Base-by-base conservation (phyloP, 2,113 vertebrate species). In the Tinamus guttatus region DNA sequence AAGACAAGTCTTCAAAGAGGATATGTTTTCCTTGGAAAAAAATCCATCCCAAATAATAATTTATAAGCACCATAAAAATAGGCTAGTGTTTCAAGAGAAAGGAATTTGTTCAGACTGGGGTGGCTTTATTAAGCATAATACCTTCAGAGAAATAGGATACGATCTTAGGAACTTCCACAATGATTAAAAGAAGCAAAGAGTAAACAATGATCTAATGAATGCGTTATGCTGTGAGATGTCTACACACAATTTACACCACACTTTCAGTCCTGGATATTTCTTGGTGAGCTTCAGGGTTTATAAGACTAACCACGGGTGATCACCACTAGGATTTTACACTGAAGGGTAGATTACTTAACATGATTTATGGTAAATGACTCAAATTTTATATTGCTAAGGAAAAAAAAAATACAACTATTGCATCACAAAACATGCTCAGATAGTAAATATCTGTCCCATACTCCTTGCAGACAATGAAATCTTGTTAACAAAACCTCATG, bases 71-170 rank as follows among this genome's bases (percentile, higher is more conserved):
- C n/a, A 49, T 9, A 70, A 71, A 69, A 88, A 25, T 7, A 54
- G n/a, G 36, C 56, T 86, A 89, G 77, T 87, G 60, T 90, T 87
- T 95, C 56, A 71, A 91, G 89, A 87, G 28, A 34, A 81, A 65
- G 12, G 5, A 32, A 56, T 28, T 81, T 25, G 83, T 86, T 60
- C 12, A 67, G 83, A 51, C 59, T 56, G 67, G 34, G 38, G 59
- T 30, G 34, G 56, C 4, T 77, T 38, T 82, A 28, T 21, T 56
- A 75, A 76, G 68, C 11, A 74, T 64, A 71, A 28, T 30, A 41
- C n/a, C 62, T 92, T 88, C 49, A 41, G 16, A 32, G 15, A 7
- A 36, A 32, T 38, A 75, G 19, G 11, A 40, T 4, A 15, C 27
- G 5, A 59, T 76, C 32, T 64, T n/a, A 65, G 27, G 27, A 78